phyloP scores from a whole-genome alignment of 2,113 vertebrate species.

The Mormoops blainvillei region DNA sequence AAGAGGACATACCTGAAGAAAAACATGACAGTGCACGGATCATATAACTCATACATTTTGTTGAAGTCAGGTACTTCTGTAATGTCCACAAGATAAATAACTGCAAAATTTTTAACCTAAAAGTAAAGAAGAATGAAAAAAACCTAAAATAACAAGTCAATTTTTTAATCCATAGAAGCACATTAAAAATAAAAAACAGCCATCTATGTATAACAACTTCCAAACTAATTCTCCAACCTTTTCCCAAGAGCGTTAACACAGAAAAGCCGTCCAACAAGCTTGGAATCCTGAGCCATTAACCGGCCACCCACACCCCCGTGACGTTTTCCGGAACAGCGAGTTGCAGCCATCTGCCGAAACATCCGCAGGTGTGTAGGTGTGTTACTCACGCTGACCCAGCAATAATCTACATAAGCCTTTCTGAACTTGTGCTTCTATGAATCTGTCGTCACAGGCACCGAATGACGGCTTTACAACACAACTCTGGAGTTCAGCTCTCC shows the following conservation, averaged over 20 bases:
- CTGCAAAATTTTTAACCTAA: conserved; percentile 98
- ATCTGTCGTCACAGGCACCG: background rate
- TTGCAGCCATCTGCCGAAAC: background rate
- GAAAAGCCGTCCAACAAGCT: background rate
- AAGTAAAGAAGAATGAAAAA: conserved; percentile 47
- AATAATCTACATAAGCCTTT: background rate
- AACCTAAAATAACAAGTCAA: background rate
- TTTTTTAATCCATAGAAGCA: background rate
- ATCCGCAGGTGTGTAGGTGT: background rate
- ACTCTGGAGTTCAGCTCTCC: background rate
- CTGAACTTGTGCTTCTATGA: background rate
- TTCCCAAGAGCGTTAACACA: background rate
- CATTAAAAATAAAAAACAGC: background rate
- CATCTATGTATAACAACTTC: background rate
- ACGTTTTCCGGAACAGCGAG: background rate
- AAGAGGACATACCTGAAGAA: conserved; percentile 91
- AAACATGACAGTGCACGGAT: conserved; percentile 99
- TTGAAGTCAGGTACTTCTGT: conserved; percentile 99
- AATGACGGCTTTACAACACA: background rate
- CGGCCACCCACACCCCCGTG: background rate
- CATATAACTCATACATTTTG: conserved; percentile 99
- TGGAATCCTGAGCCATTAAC: background rate
- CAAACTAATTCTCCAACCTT: background rate
- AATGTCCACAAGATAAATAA: conserved; percentile 98
- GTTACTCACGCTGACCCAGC: background rate